Evolutionary conservation across 2,113 vertebrate genomes (phyloP), one percentile per base, ranked within the genome.

Genomic region (Gnathonemus echidnorhynchus): DNA sequence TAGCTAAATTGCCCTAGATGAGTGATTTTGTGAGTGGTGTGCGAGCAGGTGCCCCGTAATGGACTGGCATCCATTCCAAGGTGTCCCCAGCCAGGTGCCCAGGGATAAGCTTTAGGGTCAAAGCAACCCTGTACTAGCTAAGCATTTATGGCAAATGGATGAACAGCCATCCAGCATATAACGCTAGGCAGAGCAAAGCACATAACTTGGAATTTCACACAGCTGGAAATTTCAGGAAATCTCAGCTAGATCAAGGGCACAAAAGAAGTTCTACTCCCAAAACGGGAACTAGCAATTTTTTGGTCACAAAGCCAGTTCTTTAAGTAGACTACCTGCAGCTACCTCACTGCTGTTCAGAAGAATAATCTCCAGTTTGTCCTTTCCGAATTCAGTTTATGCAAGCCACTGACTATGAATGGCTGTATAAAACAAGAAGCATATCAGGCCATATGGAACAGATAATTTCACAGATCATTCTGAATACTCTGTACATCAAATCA

Each of bases 161-260:
- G 31, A 19, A 80, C 35, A 8, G 35, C 35, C 9, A 42, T 8
- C 27, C 17, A 7, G 70, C 39, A 39, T 19, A 80, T 42, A 42
- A 5, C 15, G 15, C 17, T 80, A 42, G 35, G 74, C n/a, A 50
- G 21, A 31, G n/a, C 9, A 19, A 87, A 31, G n/a, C 50, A 53
- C 15, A 53, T 53, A 87, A 48, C 83, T 46, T 85, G 39, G 45
- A 85, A 85, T 85, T 85, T 85, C 45, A 85, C 83, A 85, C 45
- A 85, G 83, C 49, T 35, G 50, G 50, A 53, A 27, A 87, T 56
- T 87, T 31, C 86, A 31, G 6, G 27, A 48, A 48, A 53, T 35
- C 49, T 53, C 5, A 2, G 45, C 50, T 35, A 87, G 49, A 27
- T 87, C 86, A 87, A 87, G 86, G 48, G 50, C 50, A 35, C 31